These are phyloP conservation scores for Himalopsyche tibetana DNA, from an alignment of 2,888 invertebrate genomes.

Conservation along the genomic window DNA sequence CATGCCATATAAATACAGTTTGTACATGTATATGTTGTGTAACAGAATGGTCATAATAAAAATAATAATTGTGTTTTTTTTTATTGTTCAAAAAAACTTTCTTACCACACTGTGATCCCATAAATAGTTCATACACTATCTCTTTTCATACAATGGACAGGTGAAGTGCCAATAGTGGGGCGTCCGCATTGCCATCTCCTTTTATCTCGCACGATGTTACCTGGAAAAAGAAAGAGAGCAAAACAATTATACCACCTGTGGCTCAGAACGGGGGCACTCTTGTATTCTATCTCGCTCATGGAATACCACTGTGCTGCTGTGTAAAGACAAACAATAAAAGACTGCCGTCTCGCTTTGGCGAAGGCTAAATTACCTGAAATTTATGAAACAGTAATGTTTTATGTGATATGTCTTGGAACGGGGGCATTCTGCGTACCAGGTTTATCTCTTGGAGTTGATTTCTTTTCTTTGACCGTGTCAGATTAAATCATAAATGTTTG, in stretches of 20 bases:
- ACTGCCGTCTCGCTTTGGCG: slow-evolving; percentile 33
- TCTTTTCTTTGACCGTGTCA: slow-evolving; percentile 60
- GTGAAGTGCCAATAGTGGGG: slow-evolving; percentile 60
- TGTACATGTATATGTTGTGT: too few species aligned
- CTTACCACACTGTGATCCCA: slow-evolving; percentile 49
- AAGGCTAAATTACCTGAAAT: not conserved
- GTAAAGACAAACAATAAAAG: not conserved
- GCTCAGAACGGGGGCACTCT: slow-evolving; percentile 61
- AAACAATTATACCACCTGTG: slow-evolving; percentile 56
- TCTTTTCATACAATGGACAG: slow-evolving; percentile 60
- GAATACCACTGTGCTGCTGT: slow-evolving; percentile 53
- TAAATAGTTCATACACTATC: slow-evolving; percentile 61
- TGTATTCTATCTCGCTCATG: slow-evolving; percentile 49
- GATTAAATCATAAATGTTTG: slow-evolving; percentile 51
- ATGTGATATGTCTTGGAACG: slow-evolving; percentile 53
- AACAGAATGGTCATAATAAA: too few species aligned
- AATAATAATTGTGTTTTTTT: too few species aligned
- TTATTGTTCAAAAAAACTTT: too few species aligned
- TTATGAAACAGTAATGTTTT: slow-evolving; percentile 31
- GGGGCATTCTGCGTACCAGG: slow-evolving; percentile 54
- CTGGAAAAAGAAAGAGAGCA: slow-evolving; percentile 45
- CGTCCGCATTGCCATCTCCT: slow-evolving; percentile 51
- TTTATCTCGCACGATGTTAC: slow-evolving; percentile 15
- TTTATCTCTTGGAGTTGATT: slow-evolving; percentile 50
- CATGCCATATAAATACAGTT: too few species aligned